Base-by-base conservation (phyloP, 1,140 invertebrate genomes). In the Pseudomyrmex flavicornis region DNA sequence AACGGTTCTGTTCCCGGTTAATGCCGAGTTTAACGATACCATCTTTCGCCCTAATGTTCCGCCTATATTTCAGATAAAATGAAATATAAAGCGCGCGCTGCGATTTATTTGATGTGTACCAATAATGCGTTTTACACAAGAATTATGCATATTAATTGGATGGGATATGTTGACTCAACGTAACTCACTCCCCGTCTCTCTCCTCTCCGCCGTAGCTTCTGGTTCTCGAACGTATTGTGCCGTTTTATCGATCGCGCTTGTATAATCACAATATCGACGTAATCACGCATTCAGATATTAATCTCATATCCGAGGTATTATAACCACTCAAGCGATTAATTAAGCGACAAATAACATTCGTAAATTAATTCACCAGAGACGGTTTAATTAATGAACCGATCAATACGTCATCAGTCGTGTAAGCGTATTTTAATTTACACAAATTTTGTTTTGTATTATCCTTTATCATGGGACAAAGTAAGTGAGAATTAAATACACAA, bases 1-100 rank as follows among this genome's bases (percentile, higher is more conserved):
- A 88, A 89, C 90, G 85, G 90, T 91, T 83, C 86, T 86, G 63
- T 85, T 44, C 44, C 3, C 9, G 72, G 44, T 85, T 85, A 88
- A 85, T 70, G 35, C 35, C n/a, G 22, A 58, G 35, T 80, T 80
- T 72, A 80, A 59, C 7, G 66, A 70, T 79, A 79, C 58, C 54
- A 70, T 70, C 76, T 80, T 80, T 46, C n/a, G 20, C 10, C 4
- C 35, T 35, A 69, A 69, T 48, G 2, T 70, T 70, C 65, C 59
- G 65, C 26, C 15, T 35, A 20, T 46, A 12, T 61, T 80, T 70
- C 46, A 68, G 20, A 3, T 48, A 59, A 80, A 70, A n/a, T 48
- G 54, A 59, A 12, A 72, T 52, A 72, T 50, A 72, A 80, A 80
- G 66, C 35, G 35, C 35, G 35, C 35, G 35, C 76, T 48, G 35